phyloP scores from a whole-genome alignment of 2,113 vertebrate genomes.

The Montifringilla adamsi region DNA sequence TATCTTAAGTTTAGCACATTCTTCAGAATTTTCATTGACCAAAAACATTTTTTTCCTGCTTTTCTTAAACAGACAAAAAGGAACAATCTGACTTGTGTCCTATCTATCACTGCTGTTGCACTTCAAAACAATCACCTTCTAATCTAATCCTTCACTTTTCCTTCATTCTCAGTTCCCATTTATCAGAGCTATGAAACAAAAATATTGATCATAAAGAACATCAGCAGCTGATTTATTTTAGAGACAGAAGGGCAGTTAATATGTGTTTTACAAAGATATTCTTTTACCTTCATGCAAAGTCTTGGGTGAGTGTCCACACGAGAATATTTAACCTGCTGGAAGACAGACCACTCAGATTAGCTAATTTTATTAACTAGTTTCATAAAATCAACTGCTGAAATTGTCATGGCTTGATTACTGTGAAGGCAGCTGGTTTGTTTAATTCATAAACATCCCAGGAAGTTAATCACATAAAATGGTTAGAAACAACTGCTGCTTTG shows the following conservation, averaged over 20 bases:
- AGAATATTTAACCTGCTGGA: slow-evolving; percentile 77
- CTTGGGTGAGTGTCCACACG: slow-evolving; percentile 82
- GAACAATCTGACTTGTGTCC: not conserved
- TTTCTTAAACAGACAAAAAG: not conserved
- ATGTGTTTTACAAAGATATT: not conserved
- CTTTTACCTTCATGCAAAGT: slow-evolving; percentile 86
- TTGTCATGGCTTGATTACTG: not conserved
- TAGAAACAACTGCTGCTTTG: not conserved
- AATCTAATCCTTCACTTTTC: not conserved
- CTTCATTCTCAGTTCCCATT: not conserved
- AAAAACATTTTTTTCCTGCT: not conserved
- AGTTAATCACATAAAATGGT: not conserved
- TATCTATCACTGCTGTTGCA: not conserved
- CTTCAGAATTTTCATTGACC: not conserved
- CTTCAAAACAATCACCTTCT: not conserved
- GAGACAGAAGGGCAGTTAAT: not conserved
- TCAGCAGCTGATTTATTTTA: not conserved
- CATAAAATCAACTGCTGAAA: not conserved
- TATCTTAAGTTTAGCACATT: not conserved
- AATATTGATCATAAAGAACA: not conserved
- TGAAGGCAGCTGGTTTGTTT: not conserved
- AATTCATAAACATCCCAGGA: not conserved
- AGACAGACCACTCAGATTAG: not conserved
- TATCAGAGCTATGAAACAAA: not conserved
- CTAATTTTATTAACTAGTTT: not conserved